A percentile compares a stretch with the other conserved stretches of the same genome.
Conservation (phyloP, 2,888 invertebrate species). For the Nasonia oneida region DNA sequence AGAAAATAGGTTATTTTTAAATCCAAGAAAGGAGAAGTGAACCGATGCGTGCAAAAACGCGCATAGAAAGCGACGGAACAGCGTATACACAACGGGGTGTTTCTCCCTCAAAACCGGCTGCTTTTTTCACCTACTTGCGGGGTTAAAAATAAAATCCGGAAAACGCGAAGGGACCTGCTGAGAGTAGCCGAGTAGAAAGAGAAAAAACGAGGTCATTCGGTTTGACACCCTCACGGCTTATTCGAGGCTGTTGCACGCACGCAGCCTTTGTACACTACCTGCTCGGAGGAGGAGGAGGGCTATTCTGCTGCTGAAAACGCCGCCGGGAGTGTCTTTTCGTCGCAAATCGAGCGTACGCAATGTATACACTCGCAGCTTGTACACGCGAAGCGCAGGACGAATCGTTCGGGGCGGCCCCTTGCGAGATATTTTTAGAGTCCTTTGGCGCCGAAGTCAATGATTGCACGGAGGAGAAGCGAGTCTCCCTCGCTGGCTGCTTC, state of each 20-base stretch:
- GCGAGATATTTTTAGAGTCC: conserved; percentile 53
- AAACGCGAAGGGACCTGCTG: neutral
- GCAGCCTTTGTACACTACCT: neutral
- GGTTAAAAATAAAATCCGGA: conserved; percentile 57
- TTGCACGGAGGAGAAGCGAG: neutral
- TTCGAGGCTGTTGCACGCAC: neutral
- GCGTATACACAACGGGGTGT: neutral
- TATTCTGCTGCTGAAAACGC: conserved; percentile 62
- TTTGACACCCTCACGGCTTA: neutral
- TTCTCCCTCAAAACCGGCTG: neutral
- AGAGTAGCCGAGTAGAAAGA: neutral
- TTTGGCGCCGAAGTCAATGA: conserved; percentile 37
- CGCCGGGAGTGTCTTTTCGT: conserved; percentile 1
- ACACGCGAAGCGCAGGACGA: neutral
- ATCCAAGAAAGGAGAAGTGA: neutral
- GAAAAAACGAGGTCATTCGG: conserved; percentile 57
- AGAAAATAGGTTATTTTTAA: neutral
- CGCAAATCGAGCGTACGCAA: conserved; percentile 27
- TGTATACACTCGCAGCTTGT: conserved; percentile 21
- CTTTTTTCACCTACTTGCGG: neutral
- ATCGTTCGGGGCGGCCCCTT: neutral
- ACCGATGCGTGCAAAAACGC: neutral
- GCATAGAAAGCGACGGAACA: neutral
- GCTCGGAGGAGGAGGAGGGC: neutral
- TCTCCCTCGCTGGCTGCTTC: neutral